Evolutionary conservation across 2,113 vertebrate genomes (phyloP).

Genomic region (Rhegmatorhina hoffmannsi): DNA sequence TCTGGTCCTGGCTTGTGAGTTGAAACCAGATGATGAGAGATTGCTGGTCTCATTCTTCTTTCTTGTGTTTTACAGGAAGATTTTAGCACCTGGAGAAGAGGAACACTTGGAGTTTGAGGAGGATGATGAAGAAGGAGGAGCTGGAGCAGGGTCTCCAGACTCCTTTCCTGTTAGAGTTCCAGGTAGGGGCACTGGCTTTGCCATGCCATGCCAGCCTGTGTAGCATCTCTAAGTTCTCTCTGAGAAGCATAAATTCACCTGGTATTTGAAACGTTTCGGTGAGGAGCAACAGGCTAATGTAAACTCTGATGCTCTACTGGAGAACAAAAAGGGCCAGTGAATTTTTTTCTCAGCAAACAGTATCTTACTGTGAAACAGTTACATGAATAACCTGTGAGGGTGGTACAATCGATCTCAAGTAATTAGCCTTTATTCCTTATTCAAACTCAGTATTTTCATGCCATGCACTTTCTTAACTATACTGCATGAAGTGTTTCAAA

Average conservation of each 20-base stretch:
- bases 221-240: neutral
- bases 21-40: neutral
- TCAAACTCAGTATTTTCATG: neutral
- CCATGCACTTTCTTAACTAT: neutral
- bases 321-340: neutral
- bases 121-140: slow-evolving; percentile 90
- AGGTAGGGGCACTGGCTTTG: slow-evolving; percentile 73
- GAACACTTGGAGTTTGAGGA: slow-evolving; percentile 95
- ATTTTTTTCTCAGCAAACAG: neutral
- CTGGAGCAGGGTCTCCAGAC: slow-evolving; percentile 86
- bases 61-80: slow-evolving; percentile 81
- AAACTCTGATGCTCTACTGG: neutral
- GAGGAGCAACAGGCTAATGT: neutral
- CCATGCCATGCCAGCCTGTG: neutral
- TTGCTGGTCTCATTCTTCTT: neutral
- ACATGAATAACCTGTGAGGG: neutral
- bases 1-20: neutral
- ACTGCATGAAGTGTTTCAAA: neutral
- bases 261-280: neutral
- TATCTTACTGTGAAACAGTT: neutral
- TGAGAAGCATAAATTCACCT: neutral
- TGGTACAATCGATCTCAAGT: neutral
- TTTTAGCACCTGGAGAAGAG: slow-evolving; percentile 96
- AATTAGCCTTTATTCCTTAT: neutral
- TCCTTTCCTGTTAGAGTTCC: slow-evolving; percentile 86